Evolutionary conservation across 2,797 vertebrate genomes (phyloP).

Genomic region (Aselliscus stoliczkanus): DNA sequence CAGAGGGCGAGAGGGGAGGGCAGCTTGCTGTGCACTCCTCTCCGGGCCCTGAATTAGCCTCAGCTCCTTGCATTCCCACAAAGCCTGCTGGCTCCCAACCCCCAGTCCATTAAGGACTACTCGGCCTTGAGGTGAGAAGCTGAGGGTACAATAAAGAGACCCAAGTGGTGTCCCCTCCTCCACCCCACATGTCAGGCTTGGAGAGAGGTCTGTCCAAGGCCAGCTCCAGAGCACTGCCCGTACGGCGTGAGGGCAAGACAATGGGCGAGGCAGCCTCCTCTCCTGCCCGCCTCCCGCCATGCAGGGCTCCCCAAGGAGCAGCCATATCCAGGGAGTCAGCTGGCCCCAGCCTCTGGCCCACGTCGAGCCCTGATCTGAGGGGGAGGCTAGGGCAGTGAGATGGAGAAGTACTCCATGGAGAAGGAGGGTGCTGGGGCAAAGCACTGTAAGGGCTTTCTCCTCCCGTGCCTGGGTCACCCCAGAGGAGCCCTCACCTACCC

Average conservation of each 20-base stretch:
- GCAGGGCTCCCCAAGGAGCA: background rate
- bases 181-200: background rate
- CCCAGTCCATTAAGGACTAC: slow-evolving; percentile 58
- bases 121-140: slow-evolving; percentile 39
- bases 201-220: background rate
- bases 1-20: background rate
- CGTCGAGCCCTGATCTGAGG: background rate
- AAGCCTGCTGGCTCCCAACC: slow-evolving; percentile 4
- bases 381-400: background rate
- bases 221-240: background rate
- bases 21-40: background rate
- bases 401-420: background rate
- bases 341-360: background rate
- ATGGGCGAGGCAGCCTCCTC: background rate
- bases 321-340: background rate
- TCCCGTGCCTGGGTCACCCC: background rate
- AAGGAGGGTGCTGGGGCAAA: background rate
- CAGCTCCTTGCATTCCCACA: slow-evolving; percentile 54
- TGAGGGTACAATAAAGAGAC: slow-evolving; percentile 51
- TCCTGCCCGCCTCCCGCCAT: background rate
- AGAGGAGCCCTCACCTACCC: background rate
- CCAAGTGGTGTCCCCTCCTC: background rate
- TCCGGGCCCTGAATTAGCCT: slow-evolving; percentile 36
- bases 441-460: background rate
- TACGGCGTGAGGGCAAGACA: background rate